phyloP scores from a whole-genome alignment of 1,140 invertebrate species.

The Pseudomyrmex flavicornis region DNA sequence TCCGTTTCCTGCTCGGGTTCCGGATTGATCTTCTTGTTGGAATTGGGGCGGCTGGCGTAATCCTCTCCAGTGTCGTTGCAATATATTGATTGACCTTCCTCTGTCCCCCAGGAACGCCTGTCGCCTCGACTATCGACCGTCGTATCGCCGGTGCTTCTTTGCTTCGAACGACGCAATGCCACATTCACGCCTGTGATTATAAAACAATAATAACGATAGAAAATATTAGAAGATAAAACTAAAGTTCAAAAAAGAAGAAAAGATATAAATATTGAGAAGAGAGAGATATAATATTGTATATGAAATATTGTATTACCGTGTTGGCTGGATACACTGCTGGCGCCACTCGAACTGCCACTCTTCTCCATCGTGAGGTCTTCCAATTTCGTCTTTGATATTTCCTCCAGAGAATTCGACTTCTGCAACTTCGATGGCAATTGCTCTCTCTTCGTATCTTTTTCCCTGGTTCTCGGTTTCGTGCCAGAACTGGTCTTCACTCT shows the following conservation, averaged over 20 bases:
- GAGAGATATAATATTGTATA: neutral
- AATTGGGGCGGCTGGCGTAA: slow-evolving; percentile 79
- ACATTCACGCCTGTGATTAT: slow-evolving; percentile 81
- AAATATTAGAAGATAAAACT: neutral
- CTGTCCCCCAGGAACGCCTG: slow-evolving; percentile 88
- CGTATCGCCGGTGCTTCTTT: slow-evolving; percentile 81
- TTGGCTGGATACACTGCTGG: slow-evolving; percentile 81
- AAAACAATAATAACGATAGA: slow-evolving; percentile 6
- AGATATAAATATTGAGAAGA: slow-evolving; percentile 11
- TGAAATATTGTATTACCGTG: slow-evolving; percentile 73
- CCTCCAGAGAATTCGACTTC: slow-evolving; percentile 89
- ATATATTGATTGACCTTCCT: slow-evolving; percentile 86
- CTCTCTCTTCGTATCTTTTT: slow-evolving; percentile 83
- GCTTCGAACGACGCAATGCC: slow-evolving; percentile 81
- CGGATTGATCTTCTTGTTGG: slow-evolving; percentile 81
- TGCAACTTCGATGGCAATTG: slow-evolving; percentile 85
- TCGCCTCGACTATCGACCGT: slow-evolving; percentile 84
- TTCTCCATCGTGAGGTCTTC: slow-evolving; percentile 88
- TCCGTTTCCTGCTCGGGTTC: slow-evolving; percentile 85
- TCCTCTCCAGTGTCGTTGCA: slow-evolving; percentile 83
- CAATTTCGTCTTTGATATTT: slow-evolving; percentile 89
- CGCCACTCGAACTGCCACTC: slow-evolving; percentile 78
- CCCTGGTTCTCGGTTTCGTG: slow-evolving; percentile 81
- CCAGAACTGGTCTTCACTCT: slow-evolving; percentile 80
- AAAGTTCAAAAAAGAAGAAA: no score